Evolutionary conservation across 2,113 vertebrate genomes (phyloP).

Genomic region (Jacana jacana): DNA sequence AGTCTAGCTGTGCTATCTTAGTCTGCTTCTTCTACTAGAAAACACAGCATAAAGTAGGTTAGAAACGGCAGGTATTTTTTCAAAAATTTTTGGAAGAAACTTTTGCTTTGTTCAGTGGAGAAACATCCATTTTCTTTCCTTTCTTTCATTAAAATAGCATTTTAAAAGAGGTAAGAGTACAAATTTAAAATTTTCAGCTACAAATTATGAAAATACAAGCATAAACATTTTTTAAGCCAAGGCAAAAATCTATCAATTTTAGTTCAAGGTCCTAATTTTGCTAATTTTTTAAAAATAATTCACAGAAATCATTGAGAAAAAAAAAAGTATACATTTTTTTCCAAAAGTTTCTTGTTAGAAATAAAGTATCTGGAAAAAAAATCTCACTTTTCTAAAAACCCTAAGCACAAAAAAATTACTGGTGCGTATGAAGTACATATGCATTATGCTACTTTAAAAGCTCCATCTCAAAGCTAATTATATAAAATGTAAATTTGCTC

Average conservation of each 20-base stretch:
- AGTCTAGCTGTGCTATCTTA: neutral
- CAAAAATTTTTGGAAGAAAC: neutral
- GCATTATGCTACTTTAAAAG: neutral
- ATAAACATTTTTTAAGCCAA: neutral
- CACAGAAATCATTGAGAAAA: neutral
- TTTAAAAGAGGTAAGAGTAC: neutral
- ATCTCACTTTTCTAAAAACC: neutral
- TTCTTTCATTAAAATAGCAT: neutral
- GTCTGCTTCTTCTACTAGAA: neutral
- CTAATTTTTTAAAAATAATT: neutral
- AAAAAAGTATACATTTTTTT: neutral
- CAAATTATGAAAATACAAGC: neutral
- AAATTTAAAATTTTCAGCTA: neutral
- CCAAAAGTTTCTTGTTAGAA: neutral
- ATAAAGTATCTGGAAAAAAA: neutral
- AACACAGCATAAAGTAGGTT: neutral
- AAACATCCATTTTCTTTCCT: neutral
- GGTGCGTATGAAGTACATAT: neutral
- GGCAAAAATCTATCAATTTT: neutral
- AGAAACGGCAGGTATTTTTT: neutral
- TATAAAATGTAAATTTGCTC: neutral
- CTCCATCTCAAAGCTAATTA: neutral
- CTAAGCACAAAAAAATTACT: neutral
- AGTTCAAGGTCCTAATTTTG: neutral
- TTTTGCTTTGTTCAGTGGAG: neutral